A percentile compares a stretch with the other conserved stretches of the same genome.
Evolutionary conservation across 2,888 invertebrate species (phyloP).

Genomic region (Zhengitettix transpicula): DNA sequence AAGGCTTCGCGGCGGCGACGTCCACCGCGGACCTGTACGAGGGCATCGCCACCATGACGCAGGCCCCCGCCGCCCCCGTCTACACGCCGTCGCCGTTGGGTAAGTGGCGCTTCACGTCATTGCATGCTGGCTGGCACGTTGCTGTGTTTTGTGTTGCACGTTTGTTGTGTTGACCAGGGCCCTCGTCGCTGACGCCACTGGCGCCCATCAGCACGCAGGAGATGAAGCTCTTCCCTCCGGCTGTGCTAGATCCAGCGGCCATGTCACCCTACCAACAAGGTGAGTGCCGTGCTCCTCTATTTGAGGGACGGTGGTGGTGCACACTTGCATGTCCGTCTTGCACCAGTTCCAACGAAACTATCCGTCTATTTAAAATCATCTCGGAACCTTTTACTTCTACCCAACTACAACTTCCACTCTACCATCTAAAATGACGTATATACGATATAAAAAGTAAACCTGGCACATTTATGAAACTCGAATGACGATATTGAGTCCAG

Average conservation of each 20-base stretch:
- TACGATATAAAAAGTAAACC: no score
- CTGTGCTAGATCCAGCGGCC: slow-evolving; percentile 40
- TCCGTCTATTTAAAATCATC: no score
- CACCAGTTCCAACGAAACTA: no score
- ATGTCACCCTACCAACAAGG: slow-evolving; percentile 54
- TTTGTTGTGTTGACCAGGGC: slow-evolving; percentile 23
- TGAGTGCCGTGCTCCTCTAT: slow-evolving; percentile 25
- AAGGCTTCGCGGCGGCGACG: slow-evolving; percentile 49
- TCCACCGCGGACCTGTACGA: slow-evolving; percentile 39
- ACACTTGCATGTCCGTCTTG: no score
- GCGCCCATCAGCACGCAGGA: slow-evolving; percentile 61
- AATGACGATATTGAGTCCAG: no score
- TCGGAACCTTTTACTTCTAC: no score
- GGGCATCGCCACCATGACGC: slow-evolving; percentile 54
- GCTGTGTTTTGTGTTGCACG: background rate
- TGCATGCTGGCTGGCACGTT: background rate
- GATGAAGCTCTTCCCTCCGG: slow-evolving; percentile 45
- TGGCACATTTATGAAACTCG: no score
- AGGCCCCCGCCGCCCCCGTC: slow-evolving; percentile 43
- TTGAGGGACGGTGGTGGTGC: no score
- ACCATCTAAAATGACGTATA: no score
- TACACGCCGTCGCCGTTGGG: slow-evolving; percentile 42
- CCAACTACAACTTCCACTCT: no score
- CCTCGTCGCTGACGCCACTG: slow-evolving; percentile 50
- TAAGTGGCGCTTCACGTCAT: background rate